phyloP scores from a whole-genome alignment of 2,113 vertebrate species.

The Carettochelys insculpta region DNA sequence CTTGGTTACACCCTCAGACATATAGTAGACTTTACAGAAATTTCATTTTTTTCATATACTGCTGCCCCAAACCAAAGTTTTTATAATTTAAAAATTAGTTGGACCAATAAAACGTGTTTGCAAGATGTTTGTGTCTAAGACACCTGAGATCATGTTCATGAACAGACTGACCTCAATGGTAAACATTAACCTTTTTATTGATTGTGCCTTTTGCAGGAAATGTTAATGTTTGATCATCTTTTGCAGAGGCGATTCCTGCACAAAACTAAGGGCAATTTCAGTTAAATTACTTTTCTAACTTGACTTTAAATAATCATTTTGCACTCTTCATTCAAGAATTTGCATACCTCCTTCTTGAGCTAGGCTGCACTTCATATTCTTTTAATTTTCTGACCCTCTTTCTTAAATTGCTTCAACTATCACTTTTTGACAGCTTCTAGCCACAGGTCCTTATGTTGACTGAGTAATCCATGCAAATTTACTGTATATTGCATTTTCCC shows the following conservation, averaged over 20 bases:
- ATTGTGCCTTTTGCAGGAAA: conserved; percentile 5
- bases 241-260: conserved; percentile 32
- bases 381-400: not conserved
- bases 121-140: not conserved
- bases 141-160: not conserved
- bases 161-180: not conserved
- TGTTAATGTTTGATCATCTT: not conserved
- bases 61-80: not conserved
- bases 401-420: conserved; percentile 5
- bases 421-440: not conserved
- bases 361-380: not conserved
- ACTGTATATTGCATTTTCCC: not conserved
- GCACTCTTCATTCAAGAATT: not conserved
- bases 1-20: conserved; percentile 48
- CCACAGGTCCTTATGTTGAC: not conserved
- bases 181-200: not conserved
- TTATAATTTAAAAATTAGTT: not conserved
- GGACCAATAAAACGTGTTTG: not conserved
- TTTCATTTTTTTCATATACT: not conserved
- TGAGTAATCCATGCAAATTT: conserved; percentile 29
- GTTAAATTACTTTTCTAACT: conserved; percentile 56
- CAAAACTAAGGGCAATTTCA: conserved; percentile 41
- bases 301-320: conserved; percentile 29
- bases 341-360: conserved; percentile 6
- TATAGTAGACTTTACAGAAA: not conserved